phyloP scores from a whole-genome alignment of 2,113 vertebrate species.

The Geothlypis trichas region DNA sequence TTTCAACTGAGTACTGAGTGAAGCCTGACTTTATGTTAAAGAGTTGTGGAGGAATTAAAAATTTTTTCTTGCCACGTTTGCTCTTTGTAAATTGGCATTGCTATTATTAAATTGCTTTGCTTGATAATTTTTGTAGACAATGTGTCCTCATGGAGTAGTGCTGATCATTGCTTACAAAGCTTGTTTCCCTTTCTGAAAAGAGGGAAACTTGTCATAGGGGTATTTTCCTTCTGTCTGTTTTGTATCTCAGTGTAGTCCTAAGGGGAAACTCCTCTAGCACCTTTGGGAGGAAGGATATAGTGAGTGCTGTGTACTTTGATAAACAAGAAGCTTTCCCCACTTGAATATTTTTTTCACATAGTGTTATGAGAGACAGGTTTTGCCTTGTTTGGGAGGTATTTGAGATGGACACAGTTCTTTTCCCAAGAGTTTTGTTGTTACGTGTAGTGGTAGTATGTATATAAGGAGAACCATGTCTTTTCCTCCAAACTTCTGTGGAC shows the following conservation, averaged over 20 bases:
- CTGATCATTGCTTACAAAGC: not conserved
- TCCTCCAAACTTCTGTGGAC: not conserved
- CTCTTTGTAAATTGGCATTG: not conserved
- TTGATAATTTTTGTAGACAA: not conserved
- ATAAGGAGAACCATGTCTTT: not conserved
- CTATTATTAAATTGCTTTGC: not conserved
- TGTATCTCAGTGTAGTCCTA: not conserved
- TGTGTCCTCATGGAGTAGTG: not conserved
- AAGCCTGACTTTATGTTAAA: not conserved
- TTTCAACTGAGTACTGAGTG: not conserved
- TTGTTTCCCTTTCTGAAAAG: not conserved
- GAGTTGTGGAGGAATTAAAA: not conserved
- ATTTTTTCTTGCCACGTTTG: not conserved
- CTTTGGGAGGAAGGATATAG: not conserved
- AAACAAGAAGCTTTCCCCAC: not conserved
- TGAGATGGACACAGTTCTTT: not conserved
- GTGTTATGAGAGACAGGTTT: not conserved
- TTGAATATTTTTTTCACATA: not conserved
- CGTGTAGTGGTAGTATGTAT: not conserved
- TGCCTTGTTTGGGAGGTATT: not conserved
- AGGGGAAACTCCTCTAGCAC: not conserved
- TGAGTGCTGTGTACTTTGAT: not conserved
- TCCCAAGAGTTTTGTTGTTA: not conserved
- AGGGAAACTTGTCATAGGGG: not conserved
- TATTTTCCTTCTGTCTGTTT: not conserved